Evolutionary conservation across 2,113 vertebrate genomes (phyloP).

Genomic region (Orthonyx spaldingii): DNA sequence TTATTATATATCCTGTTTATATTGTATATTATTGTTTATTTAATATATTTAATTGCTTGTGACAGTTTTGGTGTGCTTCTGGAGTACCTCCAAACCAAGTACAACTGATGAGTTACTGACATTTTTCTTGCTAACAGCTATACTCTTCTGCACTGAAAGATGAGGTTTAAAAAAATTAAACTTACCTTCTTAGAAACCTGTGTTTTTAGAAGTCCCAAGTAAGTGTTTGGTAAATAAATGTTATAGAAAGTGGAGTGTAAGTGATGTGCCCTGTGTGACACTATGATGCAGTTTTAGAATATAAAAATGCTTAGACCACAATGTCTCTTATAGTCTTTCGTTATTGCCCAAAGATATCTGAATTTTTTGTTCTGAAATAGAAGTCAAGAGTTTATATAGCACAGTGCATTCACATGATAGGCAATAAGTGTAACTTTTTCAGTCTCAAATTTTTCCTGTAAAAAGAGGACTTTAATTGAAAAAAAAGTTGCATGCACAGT

Average conservation of each 20-base stretch:
- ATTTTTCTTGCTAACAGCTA: background rate
- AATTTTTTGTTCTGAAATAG: background rate
- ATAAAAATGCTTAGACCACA: background rate
- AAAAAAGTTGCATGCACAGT: fast-evolving
- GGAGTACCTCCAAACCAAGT: background rate
- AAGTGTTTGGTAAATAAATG: background rate
- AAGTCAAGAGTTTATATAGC: background rate
- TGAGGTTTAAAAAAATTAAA: background rate
- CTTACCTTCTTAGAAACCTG: background rate
- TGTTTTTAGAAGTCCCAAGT: background rate
- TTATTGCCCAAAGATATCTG: background rate
- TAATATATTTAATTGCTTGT: background rate
- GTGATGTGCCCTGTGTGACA: background rate
- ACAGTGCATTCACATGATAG: background rate
- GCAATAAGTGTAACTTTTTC: background rate
- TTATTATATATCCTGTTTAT: background rate
- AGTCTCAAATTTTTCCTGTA: background rate
- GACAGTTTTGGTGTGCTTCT: background rate
- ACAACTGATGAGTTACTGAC: background rate
- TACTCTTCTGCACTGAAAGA: background rate
- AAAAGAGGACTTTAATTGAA: background rate
- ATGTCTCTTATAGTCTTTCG: background rate
- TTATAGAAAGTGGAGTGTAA: background rate
- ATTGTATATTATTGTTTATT: background rate
- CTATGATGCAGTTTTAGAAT: background rate